Evolutionary conservation across 2,797 vertebrate genomes (phyloP).

Genomic region (Sphenodon punctatus): DNA sequence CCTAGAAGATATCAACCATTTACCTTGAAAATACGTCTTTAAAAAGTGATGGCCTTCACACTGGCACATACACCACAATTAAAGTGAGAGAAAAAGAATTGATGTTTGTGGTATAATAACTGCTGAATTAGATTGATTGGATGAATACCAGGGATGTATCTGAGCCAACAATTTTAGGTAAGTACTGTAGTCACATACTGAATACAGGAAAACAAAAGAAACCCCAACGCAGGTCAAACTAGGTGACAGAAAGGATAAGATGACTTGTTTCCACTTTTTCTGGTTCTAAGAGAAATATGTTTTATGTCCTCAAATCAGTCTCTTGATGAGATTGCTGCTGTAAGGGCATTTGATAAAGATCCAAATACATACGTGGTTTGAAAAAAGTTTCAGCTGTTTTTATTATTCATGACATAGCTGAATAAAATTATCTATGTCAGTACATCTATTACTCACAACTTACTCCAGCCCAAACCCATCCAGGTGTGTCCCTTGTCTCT

Average conservation of each 20-base stretch:
- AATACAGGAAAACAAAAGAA: neutral
- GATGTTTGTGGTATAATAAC: neutral
- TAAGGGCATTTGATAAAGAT: too few relatives aligned
- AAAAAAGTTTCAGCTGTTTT: too few relatives aligned
- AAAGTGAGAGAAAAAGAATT: neutral
- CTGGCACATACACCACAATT: neutral
- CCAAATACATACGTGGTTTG: too few relatives aligned
- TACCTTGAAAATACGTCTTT: neutral
- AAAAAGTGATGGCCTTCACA: neutral
- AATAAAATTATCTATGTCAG: too few relatives aligned
- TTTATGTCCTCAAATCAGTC: slow-evolving; percentile 14
- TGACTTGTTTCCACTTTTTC: slow-evolving; percentile 23
- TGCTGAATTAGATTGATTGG: neutral
- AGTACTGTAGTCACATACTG: neutral
- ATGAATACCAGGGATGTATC: neutral
- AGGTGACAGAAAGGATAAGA: neutral
- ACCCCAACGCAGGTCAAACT: neutral
- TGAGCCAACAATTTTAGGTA: neutral
- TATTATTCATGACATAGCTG: too few relatives aligned
- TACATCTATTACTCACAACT: too few relatives aligned
- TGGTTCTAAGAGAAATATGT: neutral
- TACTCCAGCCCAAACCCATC: too few relatives aligned
- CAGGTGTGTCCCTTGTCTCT: too few relatives aligned
- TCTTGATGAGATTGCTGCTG: too few relatives aligned
- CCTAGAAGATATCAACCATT: neutral